These are phyloP conservation scores for Parauchenoglanis punctatus DNA, from an alignment of 2,797 vertebrate species.

Conservation along the genomic window DNA sequence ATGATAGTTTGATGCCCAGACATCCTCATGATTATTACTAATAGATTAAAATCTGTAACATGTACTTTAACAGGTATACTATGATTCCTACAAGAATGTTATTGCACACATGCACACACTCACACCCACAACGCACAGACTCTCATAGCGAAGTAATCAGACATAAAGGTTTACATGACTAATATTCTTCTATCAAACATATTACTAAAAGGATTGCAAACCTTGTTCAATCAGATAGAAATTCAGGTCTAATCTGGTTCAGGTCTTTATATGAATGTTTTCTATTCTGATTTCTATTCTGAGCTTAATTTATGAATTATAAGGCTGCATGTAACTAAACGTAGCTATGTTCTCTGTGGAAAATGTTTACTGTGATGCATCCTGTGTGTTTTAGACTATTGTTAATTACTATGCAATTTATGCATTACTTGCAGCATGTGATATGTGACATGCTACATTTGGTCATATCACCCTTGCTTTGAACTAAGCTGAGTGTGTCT, in stretches of 20 bases:
- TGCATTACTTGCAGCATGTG: not conserved
- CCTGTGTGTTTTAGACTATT: not conserved
- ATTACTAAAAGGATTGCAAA: too few relatives aligned
- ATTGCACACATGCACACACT: not conserved
- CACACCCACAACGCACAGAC: too few relatives aligned
- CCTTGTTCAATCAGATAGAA: too few relatives aligned
- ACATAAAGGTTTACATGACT: not conserved
- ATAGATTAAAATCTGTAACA: not conserved
- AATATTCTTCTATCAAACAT: not conserved
- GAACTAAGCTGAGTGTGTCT: not conserved
- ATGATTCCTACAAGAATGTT: not conserved
- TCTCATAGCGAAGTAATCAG: too few relatives aligned
- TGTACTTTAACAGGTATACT: not conserved
- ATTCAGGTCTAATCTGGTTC: too few relatives aligned
- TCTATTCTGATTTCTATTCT: not conserved
- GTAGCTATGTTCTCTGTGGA: too few relatives aligned
- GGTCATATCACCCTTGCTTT: slow-evolving; percentile 14
- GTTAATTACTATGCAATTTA: not conserved
- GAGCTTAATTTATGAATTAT: not conserved
- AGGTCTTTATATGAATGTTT: too few relatives aligned
- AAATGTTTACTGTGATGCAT: too few relatives aligned
- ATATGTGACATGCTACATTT: not conserved
- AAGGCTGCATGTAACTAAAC: not conserved
- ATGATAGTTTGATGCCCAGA: not conserved
- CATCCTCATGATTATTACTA: not conserved